Percentiles rank a stretch among this genome's conserved stretches.
phyloP scores from a whole-genome alignment of 1,140 invertebrate genomes.

The Pseudobourletiella spinata region DNA sequence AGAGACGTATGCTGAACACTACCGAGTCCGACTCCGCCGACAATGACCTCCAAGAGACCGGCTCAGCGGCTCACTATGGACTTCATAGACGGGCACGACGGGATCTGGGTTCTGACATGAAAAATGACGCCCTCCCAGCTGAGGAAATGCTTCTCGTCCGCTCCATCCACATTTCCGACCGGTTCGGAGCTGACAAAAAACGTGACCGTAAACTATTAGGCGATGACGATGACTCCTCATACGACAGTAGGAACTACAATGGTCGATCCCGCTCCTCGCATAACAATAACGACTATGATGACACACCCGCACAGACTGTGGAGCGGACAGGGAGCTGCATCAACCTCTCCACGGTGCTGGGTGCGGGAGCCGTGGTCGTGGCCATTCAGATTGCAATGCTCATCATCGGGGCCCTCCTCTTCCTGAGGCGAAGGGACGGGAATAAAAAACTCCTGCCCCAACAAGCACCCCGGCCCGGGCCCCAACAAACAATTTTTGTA shows the following conservation, averaged over 20 bases:
- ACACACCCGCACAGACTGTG: slow-evolving; percentile 8
- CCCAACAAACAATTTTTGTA: slow-evolving; percentile 36
- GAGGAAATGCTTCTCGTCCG: slow-evolving; percentile 80
- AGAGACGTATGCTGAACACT: slow-evolving; percentile 44
- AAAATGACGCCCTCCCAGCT: slow-evolving; percentile 40
- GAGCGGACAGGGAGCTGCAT: slow-evolving; percentile 29
- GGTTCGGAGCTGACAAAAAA: slow-evolving; percentile 65
- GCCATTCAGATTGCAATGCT: slow-evolving; percentile 36
- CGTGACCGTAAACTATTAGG: slow-evolving; percentile 33
- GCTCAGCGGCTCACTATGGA: not conserved
- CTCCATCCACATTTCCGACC: slow-evolving; percentile 84
- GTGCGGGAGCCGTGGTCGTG: slow-evolving; percentile 34
- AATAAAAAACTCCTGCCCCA: slow-evolving; percentile 30
- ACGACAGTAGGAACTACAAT: slow-evolving; percentile 7
- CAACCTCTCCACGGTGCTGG: slow-evolving; percentile 31
- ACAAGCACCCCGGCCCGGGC: slow-evolving; percentile 16
- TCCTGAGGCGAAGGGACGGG: slow-evolving; percentile 26
- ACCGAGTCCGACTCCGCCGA: slow-evolving; percentile 7
- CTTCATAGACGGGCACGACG: slow-evolving; percentile 20
- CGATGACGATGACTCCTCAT: slow-evolving; percentile 22
- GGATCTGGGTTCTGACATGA: slow-evolving; percentile 22
- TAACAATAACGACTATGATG: slow-evolving; percentile 17
- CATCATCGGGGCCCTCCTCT: slow-evolving; percentile 33
- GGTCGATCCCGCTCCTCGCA: slow-evolving; percentile 1
- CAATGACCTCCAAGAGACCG: slow-evolving; percentile 23